Evolutionary conservation across 64 coral and sea anemone species (phyloP).

Genomic region (Pocillopora verrucosa): DNA sequence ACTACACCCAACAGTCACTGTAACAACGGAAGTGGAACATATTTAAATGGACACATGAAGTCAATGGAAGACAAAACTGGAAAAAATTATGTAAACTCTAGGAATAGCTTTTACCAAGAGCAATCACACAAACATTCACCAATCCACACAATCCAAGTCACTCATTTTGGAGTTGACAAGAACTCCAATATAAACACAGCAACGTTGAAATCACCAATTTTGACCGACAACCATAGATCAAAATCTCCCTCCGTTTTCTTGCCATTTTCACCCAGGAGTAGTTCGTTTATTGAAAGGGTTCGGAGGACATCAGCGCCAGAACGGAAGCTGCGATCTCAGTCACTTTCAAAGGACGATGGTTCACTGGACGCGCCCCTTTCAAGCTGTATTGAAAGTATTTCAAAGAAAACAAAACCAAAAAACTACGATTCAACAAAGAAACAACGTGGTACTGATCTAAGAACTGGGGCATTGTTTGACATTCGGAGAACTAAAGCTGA

Average conservation of each 20-base stretch:
- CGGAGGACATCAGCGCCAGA: not conserved
- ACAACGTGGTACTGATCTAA: not conserved
- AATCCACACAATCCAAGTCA: not conserved
- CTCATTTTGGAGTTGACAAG: constrained; percentile 12
- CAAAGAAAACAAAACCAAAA: not conserved
- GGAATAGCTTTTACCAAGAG: too few relatives aligned
- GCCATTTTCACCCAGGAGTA: not conserved
- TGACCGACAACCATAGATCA: not conserved
- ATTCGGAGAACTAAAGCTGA: not conserved
- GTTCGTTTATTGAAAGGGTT: constrained; percentile 5
- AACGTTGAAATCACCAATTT: not conserved
- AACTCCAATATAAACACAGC: not conserved
- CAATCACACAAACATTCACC: not conserved
- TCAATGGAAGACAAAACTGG: not conserved
- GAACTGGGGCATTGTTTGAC: not conserved
- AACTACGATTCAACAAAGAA: not conserved
- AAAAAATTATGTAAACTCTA: not conserved
- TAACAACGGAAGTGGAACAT: too few relatives aligned
- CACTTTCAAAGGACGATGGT: not conserved
- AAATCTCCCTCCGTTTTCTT: not conserved
- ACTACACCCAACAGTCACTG: too few relatives aligned
- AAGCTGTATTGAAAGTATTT: not conserved
- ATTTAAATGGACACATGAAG: not conserved
- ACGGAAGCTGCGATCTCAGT: not conserved
- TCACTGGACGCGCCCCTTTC: too few relatives aligned